Percentiles rank a stretch among this genome's conserved stretches.
Evolutionary conservation across 2,113 vertebrate species (phyloP).

Genomic region (Jaculus jaculus): DNA sequence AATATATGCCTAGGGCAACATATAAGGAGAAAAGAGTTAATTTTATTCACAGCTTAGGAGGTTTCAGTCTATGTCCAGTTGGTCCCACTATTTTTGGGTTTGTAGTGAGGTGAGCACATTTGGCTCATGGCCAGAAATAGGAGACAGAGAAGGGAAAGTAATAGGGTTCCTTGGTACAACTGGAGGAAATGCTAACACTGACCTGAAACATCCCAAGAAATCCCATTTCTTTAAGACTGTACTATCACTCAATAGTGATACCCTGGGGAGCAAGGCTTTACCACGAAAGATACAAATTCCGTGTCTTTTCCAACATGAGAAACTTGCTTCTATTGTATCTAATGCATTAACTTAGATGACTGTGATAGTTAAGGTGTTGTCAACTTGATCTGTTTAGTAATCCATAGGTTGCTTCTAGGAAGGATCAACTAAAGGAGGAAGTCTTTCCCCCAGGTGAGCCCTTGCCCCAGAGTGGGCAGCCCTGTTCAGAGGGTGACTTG

Average conservation of each 20-base stretch:
- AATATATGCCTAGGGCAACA: not conserved
- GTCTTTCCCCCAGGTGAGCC: no score
- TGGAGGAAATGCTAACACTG: no score
- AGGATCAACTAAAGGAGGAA: no score
- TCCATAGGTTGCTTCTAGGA: no score
- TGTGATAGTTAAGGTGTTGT: no score
- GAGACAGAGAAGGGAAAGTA: not conserved
- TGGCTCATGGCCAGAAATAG: no score
- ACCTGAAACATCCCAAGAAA: no score
- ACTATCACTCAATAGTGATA: not conserved
- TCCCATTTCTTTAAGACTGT: not conserved
- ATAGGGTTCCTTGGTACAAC: not conserved
- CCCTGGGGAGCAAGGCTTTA: not conserved
- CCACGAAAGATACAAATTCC: not conserved
- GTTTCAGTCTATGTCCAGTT: not conserved
- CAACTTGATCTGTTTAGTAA: no score
- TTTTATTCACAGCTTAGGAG: not conserved
- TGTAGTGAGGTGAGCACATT: no score
- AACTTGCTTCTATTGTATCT: not conserved
- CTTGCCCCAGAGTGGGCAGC: no score
- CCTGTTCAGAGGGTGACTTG: no score
- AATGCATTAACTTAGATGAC: not conserved
- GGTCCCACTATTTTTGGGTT: no score
- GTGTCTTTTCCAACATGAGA: not conserved
- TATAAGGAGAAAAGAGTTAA: not conserved